Evolutionary conservation across 1,140 invertebrate species (phyloP).

Genomic region (Drosophila serrata): DNA sequence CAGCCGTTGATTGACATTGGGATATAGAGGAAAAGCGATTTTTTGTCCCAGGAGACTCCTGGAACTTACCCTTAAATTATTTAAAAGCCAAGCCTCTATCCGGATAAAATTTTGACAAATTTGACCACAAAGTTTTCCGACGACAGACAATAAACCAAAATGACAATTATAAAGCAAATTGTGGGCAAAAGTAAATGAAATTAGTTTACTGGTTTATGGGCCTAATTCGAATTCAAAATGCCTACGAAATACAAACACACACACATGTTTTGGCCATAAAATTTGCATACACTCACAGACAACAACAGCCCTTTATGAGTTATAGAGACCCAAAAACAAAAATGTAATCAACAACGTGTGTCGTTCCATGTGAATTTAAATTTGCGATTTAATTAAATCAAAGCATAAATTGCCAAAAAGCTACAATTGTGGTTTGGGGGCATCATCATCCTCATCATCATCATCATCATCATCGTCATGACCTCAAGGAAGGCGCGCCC

Average conservation of each 20-base stretch:
- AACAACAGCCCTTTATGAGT: slow-evolving; percentile 27
- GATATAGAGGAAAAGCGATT: background rate
- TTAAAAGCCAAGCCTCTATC: slow-evolving; percentile 6
- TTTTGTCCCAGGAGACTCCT: background rate
- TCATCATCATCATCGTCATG: background rate
- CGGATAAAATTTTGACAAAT: slow-evolving; percentile 38
- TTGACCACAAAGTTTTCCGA: slow-evolving; percentile 46
- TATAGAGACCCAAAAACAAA: slow-evolving; percentile 33
- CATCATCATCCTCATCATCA: background rate
- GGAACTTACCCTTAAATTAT: slow-evolving; percentile 29
- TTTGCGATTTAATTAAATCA: slow-evolving; percentile 74
- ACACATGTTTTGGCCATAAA: slow-evolving; percentile 38
- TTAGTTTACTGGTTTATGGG: slow-evolving; percentile 58
- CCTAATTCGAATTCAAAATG: slow-evolving; percentile 51
- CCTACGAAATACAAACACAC: slow-evolving; percentile 11
- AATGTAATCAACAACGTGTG: slow-evolving; percentile 64
- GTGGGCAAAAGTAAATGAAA: slow-evolving; percentile 55
- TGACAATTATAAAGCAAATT: slow-evolving; percentile 59
- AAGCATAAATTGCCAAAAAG: slow-evolving; percentile 59
- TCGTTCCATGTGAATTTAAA: slow-evolving; percentile 40
- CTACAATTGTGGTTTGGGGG: slow-evolving; percentile 6
- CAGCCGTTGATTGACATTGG: background rate
- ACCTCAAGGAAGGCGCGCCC: slow-evolving; percentile 28
- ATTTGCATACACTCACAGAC: slow-evolving; percentile 31
- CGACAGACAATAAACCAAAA: slow-evolving; percentile 39